Conservation (phyloP, 2,797 vertebrate genomes). For the Sebastes oblongus region DNA sequence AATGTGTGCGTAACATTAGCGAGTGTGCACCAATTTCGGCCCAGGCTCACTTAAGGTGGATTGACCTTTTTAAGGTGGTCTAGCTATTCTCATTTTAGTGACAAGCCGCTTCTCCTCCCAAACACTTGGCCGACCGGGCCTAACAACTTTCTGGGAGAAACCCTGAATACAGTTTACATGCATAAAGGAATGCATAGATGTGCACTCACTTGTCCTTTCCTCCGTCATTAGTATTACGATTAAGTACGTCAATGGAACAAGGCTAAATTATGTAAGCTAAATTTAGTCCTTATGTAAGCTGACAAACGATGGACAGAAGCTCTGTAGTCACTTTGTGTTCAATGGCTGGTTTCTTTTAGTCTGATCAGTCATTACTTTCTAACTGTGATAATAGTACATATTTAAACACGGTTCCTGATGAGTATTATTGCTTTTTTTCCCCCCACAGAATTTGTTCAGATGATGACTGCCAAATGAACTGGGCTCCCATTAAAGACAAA, state of each 20-base stretch:
- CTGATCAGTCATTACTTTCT: neutral
- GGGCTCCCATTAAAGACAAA: conserved; percentile 80
- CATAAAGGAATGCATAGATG: neutral
- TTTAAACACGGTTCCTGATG: neutral
- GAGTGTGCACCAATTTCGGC: too few relatives aligned
- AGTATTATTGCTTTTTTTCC: neutral
- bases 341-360: neutral
- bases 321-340: neutral
- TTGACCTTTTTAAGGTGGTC: too few relatives aligned
- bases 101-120: too few relatives aligned
- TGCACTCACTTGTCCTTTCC: neutral
- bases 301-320: neutral
- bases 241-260: neutral
- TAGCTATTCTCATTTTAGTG: too few relatives aligned
- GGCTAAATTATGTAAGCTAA: neutral
- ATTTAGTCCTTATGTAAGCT: neutral
- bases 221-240: neutral
- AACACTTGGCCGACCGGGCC: too few relatives aligned
- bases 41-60: too few relatives aligned
- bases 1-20: too few relatives aligned
- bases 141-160: too few relatives aligned
- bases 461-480: conserved; percentile 99
- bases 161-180: neutral
- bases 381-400: neutral
- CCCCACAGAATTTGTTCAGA: conserved; percentile 90